phyloP scores from a whole-genome alignment of 1,140 invertebrate genomes.

The Campoletis sonorensis region DNA sequence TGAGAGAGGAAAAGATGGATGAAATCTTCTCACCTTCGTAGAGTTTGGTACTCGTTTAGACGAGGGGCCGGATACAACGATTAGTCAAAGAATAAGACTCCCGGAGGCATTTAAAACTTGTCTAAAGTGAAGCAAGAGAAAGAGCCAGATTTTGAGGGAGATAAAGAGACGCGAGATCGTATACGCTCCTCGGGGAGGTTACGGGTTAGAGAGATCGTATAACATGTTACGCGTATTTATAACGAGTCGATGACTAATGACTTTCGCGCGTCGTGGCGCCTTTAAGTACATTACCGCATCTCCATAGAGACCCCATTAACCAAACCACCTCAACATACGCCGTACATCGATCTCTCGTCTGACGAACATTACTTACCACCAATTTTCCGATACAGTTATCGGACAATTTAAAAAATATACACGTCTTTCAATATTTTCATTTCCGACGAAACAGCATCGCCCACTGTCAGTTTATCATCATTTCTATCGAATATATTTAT shows the following conservation, averaged over 20 bases:
- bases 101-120: slow-evolving; percentile 5
- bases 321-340: too few species aligned
- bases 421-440: background rate
- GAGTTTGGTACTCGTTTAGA: background rate
- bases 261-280: slow-evolving; percentile 7
- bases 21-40: slow-evolving; percentile 28
- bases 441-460: background rate
- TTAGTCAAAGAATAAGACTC: slow-evolving; percentile 27
- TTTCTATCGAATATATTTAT: too few species aligned
- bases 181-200: background rate
- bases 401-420: background rate
- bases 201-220: slow-evolving; percentile 16
- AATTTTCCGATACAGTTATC: background rate
- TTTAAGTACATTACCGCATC: background rate
- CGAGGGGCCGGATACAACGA: slow-evolving; percentile 34
- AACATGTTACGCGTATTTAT: slow-evolving; percentile 6
- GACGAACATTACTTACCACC: background rate
- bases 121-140: background rate
- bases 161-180: background rate
- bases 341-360: background rate
- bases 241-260: slow-evolving; percentile 36
- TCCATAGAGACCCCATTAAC: background rate
- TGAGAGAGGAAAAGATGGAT: background rate
- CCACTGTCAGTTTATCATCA: too few species aligned
- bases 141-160: background rate